These are phyloP conservation scores for Pseudolycoriella hygida DNA, from an alignment of 2,888 invertebrate genomes.

Conservation along the genomic window DNA sequence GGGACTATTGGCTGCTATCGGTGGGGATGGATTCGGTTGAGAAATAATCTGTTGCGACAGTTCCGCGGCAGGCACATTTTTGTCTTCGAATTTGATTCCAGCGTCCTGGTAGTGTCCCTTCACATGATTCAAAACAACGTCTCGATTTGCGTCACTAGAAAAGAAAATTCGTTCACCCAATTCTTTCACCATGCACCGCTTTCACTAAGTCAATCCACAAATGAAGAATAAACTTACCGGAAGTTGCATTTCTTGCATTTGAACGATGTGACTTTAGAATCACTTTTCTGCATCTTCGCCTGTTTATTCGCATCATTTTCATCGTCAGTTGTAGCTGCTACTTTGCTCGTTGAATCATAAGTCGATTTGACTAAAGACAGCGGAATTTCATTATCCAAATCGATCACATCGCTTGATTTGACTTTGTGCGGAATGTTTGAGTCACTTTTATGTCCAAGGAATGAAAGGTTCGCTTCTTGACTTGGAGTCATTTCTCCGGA, in stretches of 20 bases:
- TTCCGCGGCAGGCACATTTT: neutral
- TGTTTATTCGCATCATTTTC: neutral
- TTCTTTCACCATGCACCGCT: too few relatives aligned
- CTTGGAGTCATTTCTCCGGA: constrained; percentile 29
- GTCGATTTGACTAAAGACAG: neutral
- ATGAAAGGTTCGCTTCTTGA: constrained; percentile 34
- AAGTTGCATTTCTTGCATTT: constrained; percentile 84
- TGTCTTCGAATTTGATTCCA: constrained; percentile 6
- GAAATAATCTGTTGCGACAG: neutral
- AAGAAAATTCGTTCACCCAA: too few relatives aligned
- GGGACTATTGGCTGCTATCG: neutral
- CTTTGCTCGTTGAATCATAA: neutral
- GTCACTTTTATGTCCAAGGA: neutral
- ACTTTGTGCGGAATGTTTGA: neutral
- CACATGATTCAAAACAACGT: constrained; percentile 45
- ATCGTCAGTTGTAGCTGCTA: neutral
- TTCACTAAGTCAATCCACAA: constrained; percentile 2
- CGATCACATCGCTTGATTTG: constrained; percentile 7
- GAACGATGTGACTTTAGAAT: constrained; percentile 57
- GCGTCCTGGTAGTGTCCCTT: constrained; percentile 39
- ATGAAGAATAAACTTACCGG: constrained; percentile 36
- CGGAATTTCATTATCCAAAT: constrained; percentile 4
- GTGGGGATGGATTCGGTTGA: neutral
- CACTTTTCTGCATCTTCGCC: neutral
- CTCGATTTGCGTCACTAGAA: constrained; percentile 41